Evolutionary conservation across 2,888 invertebrate species (phyloP).

Genomic region (Nomada lathburiana): DNA sequence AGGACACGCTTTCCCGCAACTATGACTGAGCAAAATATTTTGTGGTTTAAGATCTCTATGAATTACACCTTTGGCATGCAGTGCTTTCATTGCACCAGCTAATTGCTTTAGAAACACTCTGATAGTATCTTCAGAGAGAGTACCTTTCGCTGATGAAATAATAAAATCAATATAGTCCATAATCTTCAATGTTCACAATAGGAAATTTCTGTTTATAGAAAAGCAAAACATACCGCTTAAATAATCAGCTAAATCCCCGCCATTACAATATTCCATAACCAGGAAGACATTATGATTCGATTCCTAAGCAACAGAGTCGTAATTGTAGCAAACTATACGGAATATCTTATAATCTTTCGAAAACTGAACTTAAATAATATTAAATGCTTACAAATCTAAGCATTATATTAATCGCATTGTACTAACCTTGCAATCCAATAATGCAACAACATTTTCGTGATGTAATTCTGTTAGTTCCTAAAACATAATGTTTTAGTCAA

Average conservation of each 20-base stretch:
- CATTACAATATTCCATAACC: slow-evolving; percentile 99
- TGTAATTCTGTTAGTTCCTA: slow-evolving; percentile 97
- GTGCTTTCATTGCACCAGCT: slow-evolving; percentile 98
- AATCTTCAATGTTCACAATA: not conserved
- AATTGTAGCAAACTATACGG: not conserved
- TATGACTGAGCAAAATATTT: slow-evolving; percentile 98
- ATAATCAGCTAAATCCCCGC: slow-evolving; percentile 99
- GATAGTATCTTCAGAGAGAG: slow-evolving; percentile 98
- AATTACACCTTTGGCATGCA: slow-evolving; percentile 98
- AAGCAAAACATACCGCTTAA: slow-evolving; percentile 87
- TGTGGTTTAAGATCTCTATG: slow-evolving; percentile 99
- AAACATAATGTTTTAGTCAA: slow-evolving; percentile 72
- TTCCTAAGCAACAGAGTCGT: slow-evolving; percentile 87
- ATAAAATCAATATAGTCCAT: not conserved
- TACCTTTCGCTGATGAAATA: slow-evolving; percentile 90
- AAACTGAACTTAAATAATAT: not conserved
- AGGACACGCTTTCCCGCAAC: slow-evolving; percentile 88
- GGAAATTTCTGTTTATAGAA: not conserved
- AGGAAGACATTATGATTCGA: slow-evolving; percentile 97
- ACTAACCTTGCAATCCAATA: slow-evolving; percentile 96
- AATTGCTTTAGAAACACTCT: slow-evolving; percentile 97
- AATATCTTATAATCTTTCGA: not conserved
- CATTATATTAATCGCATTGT: slow-evolving; percentile 19
- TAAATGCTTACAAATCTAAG: not conserved
- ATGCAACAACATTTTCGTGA: slow-evolving; percentile 99